Evolutionary conservation across 2,113 vertebrate genomes (phyloP).

Genomic region (Vidua macroura): DNA sequence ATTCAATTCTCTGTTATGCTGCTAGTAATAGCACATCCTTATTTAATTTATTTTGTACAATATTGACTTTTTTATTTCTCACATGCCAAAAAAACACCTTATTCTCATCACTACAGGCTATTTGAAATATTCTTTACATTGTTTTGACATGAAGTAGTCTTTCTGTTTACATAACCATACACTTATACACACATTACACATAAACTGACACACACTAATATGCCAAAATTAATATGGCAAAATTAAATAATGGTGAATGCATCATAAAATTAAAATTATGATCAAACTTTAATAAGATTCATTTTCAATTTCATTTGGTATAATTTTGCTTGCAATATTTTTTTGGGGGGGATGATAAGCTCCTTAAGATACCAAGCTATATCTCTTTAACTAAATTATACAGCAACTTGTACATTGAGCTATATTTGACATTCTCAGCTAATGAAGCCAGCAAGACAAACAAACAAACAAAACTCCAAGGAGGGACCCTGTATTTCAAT

Average conservation of each 20-base stretch:
- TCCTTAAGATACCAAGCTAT: background rate
- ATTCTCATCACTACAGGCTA: background rate
- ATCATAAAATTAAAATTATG: background rate
- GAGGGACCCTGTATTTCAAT: background rate
- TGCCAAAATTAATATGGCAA: background rate
- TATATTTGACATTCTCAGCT: background rate
- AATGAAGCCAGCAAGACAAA: background rate
- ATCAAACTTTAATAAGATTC: background rate
- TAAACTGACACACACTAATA: background rate
- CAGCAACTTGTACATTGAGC: background rate
- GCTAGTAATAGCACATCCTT: background rate
- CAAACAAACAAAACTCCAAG: background rate
- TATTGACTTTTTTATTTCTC: background rate
- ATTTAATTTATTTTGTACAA: background rate
- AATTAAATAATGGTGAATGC: background rate
- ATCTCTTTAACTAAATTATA: background rate
- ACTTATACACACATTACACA: too few species aligned
- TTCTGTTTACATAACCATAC: background rate
- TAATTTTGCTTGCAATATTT: background rate
- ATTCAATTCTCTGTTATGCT: background rate
- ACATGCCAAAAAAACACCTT: background rate
- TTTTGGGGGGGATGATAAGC: background rate
- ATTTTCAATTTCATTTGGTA: background rate
- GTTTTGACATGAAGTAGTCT: background rate
- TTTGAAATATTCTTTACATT: background rate